Conservation (phyloP, 1,140 invertebrate species). For the Lepeophtheirus salmonis region DNA sequence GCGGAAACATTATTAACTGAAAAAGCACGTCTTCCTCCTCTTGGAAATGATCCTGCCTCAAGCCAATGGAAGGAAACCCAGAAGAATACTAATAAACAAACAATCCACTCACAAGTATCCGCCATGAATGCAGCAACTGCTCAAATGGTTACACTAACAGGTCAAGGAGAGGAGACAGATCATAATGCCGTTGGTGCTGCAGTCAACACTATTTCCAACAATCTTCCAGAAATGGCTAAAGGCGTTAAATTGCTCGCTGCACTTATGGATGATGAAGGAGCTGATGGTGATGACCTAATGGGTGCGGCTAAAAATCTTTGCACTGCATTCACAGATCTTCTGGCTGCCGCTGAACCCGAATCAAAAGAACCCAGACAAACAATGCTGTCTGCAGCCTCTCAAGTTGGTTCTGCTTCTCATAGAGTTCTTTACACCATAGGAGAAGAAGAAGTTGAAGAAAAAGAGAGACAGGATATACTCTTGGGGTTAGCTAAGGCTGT, state of each 20-base stretch:
- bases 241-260: constrained; percentile 86
- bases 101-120: constrained; percentile 83
- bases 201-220: constrained; percentile 87
- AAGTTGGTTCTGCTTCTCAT: constrained; percentile 86
- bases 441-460: constrained; percentile 58
- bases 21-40: constrained; percentile 49
- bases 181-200: constrained; percentile 88
- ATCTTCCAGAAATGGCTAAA: constrained; percentile 86
- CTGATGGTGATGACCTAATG: constrained; percentile 61
- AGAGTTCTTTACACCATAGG: constrained; percentile 81
- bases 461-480: constrained; percentile 44
- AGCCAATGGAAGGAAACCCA: constrained; percentile 67
- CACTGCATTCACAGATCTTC: constrained; percentile 76
- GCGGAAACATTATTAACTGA: constrained; percentile 60
- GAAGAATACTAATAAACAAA: constrained; percentile 86
- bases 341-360: constrained; percentile 81
- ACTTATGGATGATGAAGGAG: constrained; percentile 58
- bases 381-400: constrained; percentile 74
- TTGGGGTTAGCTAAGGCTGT: constrained; percentile 80
- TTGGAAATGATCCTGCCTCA: constrained; percentile 51
- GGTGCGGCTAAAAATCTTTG: constrained; percentile 81
- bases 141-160: constrained; percentile 49
- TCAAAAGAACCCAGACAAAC: constrained; percentile 78
- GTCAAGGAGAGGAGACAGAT: constrained; percentile 35
- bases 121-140: constrained; percentile 98